Conservation (phyloP, 2,888 invertebrate species). For the Apotomis betuletana region DNA sequence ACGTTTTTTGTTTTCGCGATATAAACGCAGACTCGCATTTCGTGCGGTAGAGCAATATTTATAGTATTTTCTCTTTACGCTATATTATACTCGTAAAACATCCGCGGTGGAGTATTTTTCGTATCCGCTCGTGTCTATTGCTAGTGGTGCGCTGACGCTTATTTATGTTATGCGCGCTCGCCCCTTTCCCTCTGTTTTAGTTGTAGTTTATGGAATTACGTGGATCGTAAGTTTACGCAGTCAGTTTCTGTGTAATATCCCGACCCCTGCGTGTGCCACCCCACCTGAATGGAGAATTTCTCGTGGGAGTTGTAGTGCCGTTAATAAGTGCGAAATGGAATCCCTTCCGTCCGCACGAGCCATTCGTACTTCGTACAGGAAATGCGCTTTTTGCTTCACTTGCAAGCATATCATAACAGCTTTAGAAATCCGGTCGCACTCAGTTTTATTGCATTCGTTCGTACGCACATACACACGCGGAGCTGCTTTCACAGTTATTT, state of each 20-base stretch:
- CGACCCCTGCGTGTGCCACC: slow-evolving; percentile 63
- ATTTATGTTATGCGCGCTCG: slow-evolving; percentile 38
- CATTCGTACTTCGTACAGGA: slow-evolving; percentile 48
- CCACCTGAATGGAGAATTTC: slow-evolving; percentile 71
- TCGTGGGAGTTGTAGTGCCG: slow-evolving; percentile 69
- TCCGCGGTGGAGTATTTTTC: slow-evolving; percentile 3
- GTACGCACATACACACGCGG: slow-evolving; percentile 41
- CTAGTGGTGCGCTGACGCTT: slow-evolving; percentile 35
- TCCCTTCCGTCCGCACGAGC: slow-evolving; percentile 48
- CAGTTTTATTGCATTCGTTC: slow-evolving; percentile 45
- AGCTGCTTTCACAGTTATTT: slow-evolving; percentile 50
- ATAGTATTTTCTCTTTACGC: slow-evolving; percentile 1
- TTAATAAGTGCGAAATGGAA: slow-evolving; percentile 69
- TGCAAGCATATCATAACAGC: slow-evolving; percentile 46
- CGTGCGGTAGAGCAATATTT: slow-evolving; percentile 2
- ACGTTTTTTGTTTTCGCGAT: slow-evolving; percentile 9
- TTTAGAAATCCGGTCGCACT: slow-evolving; percentile 48
- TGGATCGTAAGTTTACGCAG: slow-evolving; percentile 50
- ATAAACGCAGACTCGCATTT: slow-evolving; percentile 4
- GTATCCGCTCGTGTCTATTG: slow-evolving; percentile 13
- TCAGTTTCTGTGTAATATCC: slow-evolving; percentile 53
- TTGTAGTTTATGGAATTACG: slow-evolving; percentile 58
- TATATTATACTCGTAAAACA: slow-evolving; percentile 12
- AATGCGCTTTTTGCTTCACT: slow-evolving; percentile 52
- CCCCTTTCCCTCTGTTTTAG: slow-evolving; percentile 41